Evolutionary conservation across 2,113 vertebrate species (phyloP).

Genomic region (Mastomys natalensis): DNA sequence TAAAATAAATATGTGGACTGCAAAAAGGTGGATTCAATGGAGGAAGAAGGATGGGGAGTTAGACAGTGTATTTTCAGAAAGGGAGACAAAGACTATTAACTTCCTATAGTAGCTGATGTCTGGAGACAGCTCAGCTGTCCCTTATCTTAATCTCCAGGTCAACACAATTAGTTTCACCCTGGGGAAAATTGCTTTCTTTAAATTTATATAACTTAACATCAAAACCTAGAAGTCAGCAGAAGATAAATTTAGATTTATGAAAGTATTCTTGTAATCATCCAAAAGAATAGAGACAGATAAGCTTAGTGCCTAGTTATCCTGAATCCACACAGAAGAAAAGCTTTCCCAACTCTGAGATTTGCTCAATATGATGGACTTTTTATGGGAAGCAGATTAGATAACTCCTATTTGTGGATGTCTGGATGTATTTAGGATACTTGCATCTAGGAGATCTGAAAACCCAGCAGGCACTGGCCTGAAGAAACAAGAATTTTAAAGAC

Average conservation of each 20-base stretch:
- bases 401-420: conserved; percentile 5
- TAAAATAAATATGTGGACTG: background rate
- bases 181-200: conserved; percentile 55
- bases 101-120: background rate
- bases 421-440: background rate
- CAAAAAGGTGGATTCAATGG: background rate
- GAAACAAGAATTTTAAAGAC: background rate
- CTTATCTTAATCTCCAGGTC: conserved; percentile 66
- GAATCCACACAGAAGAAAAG: conserved; percentile 28
- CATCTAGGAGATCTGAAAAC: background rate
- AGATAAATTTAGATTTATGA: conserved; percentile 68
- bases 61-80: background rate
- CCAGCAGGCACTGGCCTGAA: background rate
- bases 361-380: background rate
- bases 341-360: background rate
- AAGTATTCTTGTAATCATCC: conserved; percentile 51
- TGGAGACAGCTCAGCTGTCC: background rate
- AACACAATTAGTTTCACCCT: conserved; percentile 59
- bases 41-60: background rate
- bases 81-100: background rate
- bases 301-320: background rate
- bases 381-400: background rate
- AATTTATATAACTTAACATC: conserved; percentile 58
- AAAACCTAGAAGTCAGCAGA: conserved; percentile 57
- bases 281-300: conserved; percentile 46